A percentile compares a stretch with the other conserved stretches of the same genome.
Conservation (phyloP, 2,888 invertebrate species). For the Encarsia formosa region DNA sequence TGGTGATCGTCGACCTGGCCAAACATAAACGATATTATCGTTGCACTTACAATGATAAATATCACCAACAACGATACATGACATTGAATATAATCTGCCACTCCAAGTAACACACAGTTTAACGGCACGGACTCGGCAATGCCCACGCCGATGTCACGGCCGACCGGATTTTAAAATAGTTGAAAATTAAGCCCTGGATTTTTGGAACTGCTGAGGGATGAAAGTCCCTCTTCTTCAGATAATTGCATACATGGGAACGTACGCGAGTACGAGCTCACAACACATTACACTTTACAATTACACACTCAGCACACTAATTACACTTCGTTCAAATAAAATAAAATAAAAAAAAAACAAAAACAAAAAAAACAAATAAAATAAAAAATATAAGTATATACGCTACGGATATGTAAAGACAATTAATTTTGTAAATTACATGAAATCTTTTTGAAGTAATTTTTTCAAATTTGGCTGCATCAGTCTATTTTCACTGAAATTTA, state of each 20-base stretch:
- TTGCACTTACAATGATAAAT: slow-evolving; percentile 22
- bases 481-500: too few species aligned
- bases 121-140: slow-evolving; percentile 30
- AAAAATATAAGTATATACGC: slow-evolving; percentile 37
- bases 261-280: slow-evolving; percentile 35
- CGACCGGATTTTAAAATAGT: slow-evolving; percentile 26
- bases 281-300: slow-evolving; percentile 30
- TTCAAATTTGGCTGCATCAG: too few species aligned
- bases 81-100: slow-evolving; percentile 31
- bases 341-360: too few species aligned
- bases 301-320: slow-evolving; percentile 35
- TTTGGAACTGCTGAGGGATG: slow-evolving; percentile 39
- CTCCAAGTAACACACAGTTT: slow-evolving; percentile 33
- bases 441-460: slow-evolving; percentile 20
- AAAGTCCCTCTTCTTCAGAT: slow-evolving; percentile 37
- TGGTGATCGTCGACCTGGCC: slow-evolving; percentile 38
- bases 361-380: too few species aligned
- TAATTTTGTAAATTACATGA: slow-evolving; percentile 50
- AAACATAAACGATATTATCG: slow-evolving; percentile 27
- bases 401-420: slow-evolving; percentile 54
- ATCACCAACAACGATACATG: slow-evolving; percentile 32
- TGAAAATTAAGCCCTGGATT: slow-evolving; percentile 40
- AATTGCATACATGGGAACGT: slow-evolving; percentile 35
- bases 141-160: slow-evolving; percentile 29
- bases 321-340: too few species aligned